Evolutionary conservation across 2,797 vertebrate genomes (phyloP).

Genomic region (Buphagus erythrorhynchus): DNA sequence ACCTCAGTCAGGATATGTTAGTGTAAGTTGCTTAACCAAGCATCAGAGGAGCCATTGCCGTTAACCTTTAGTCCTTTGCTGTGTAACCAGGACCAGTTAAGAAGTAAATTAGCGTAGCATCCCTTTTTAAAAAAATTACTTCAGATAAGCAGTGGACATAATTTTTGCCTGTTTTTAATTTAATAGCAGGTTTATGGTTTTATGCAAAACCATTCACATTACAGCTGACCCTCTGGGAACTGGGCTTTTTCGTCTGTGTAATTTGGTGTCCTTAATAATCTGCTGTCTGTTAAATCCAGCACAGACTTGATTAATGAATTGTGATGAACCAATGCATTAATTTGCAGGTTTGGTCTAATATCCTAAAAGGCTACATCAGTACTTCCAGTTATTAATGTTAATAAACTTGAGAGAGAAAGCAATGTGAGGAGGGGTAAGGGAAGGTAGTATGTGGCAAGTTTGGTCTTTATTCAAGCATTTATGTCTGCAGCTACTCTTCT

Average conservation of each 20-base stretch:
- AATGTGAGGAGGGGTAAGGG: conserved; percentile 32
- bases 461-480: conserved; percentile 5
- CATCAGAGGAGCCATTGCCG: conserved; percentile 75
- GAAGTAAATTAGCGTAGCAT: conserved; percentile 76
- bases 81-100: conserved; percentile 69
- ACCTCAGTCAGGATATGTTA: conserved; percentile 74
- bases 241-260: conserved; percentile 70
- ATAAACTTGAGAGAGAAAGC: conserved; percentile 64
- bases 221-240: conserved; percentile 79
- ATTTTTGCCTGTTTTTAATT: conserved; percentile 81
- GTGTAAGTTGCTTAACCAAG: conserved; percentile 78
- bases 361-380: conserved; percentile 74
- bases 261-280: conserved; percentile 83
- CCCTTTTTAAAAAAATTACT: conserved; percentile 65
- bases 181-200: conserved; percentile 82
- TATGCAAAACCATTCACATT: conserved; percentile 80
- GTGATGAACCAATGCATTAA: conserved; percentile 80
- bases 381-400: conserved; percentile 74
- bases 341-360: conserved; percentile 79
- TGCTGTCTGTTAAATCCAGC: conserved; percentile 80
- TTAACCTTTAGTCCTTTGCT: conserved; percentile 77
- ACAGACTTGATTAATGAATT: conserved; percentile 83
- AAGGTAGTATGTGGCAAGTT: conserved; percentile 29
- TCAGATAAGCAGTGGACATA: conserved; percentile 76
- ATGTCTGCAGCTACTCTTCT: not conserved